These are phyloP conservation scores for Chaenogobius annularis DNA, from an alignment of 2,113 vertebrate genomes.

Conservation along the genomic window DNA sequence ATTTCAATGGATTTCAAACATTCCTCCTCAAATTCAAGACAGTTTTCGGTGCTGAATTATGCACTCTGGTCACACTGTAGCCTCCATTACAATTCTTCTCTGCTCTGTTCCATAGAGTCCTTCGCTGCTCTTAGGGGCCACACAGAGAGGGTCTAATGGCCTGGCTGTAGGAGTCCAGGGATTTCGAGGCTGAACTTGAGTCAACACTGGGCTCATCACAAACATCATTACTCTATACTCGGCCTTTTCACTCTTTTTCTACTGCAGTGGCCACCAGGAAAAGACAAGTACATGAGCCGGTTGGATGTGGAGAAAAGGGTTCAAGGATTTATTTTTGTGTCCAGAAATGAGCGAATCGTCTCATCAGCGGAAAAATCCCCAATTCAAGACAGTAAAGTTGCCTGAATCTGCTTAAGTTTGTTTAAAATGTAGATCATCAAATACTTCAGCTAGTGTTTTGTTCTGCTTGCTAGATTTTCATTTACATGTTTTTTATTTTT, in stretches of 20 bases:
- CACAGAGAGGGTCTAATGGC: conserved; percentile 52
- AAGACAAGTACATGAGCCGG: conserved; percentile 52
- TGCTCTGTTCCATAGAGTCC: conserved; percentile 28
- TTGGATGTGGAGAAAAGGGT: conserved; percentile 55
- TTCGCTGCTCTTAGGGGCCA: conserved; percentile 30
- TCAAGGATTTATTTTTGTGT: conserved; percentile 32
- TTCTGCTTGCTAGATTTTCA: no score
- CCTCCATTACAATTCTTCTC: conserved; percentile 33
- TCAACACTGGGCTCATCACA: conserved; percentile 68
- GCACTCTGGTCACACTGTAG: conserved; percentile 16
- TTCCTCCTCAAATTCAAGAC: neutral
- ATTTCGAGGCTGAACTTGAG: conserved; percentile 62
- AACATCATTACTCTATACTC: conserved; percentile 70
- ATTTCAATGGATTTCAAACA: neutral
- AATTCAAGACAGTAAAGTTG: no score
- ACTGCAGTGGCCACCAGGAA: conserved; percentile 45
- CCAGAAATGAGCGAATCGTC: neutral
- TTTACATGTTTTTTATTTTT: no score
- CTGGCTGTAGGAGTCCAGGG: conserved; percentile 58
- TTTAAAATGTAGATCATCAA: no score
- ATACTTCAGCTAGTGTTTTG: no score
- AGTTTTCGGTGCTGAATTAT: neutral
- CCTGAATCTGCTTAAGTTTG: no score
- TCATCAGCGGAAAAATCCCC: neutral
- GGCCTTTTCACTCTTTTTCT: conserved; percentile 51